phyloP scores from a whole-genome alignment of 2,888 invertebrate species.

The Allolobophora icterica region DNA sequence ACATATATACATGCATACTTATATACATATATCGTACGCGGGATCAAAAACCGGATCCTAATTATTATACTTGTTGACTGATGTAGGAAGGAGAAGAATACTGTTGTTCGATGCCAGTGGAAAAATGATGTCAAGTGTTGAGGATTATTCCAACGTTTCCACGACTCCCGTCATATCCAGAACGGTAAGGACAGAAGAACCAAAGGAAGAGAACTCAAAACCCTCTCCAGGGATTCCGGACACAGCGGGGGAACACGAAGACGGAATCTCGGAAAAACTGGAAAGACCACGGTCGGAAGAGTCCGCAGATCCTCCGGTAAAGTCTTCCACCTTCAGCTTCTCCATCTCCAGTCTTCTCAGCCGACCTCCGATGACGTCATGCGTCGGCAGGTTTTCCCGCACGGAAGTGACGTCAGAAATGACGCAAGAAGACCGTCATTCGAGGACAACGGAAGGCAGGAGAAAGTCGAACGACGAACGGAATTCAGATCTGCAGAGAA shows the following conservation, averaged over 20 bases:
- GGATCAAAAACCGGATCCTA: not conserved
- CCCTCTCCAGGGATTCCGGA: not conserved
- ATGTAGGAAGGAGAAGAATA: not conserved
- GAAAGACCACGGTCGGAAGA: not conserved
- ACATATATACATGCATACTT: no score
- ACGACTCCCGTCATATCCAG: not conserved
- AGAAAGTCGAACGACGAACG: not conserved
- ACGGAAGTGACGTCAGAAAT: not conserved
- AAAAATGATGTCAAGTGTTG: not conserved
- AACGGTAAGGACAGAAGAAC: not conserved
- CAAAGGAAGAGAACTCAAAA: not conserved
- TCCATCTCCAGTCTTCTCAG: slow-evolving; percentile 8
- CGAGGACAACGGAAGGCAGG: not conserved
- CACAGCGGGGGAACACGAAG: not conserved
- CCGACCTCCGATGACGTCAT: not conserved
- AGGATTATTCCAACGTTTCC: not conserved
- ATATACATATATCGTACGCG: no score
- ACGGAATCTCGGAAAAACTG: not conserved
- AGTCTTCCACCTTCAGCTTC: not conserved
- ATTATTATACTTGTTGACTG: not conserved
- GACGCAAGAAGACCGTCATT: not conserved
- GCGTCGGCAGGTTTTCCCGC: not conserved
- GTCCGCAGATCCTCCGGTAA: not conserved
- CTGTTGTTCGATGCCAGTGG: not conserved
- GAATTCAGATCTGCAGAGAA: not conserved